Percentiles rank a stretch among this genome's conserved stretches.
phyloP scores from a whole-genome alignment of 2,113 vertebrate species.

The Lophochroa leadbeateri region DNA sequence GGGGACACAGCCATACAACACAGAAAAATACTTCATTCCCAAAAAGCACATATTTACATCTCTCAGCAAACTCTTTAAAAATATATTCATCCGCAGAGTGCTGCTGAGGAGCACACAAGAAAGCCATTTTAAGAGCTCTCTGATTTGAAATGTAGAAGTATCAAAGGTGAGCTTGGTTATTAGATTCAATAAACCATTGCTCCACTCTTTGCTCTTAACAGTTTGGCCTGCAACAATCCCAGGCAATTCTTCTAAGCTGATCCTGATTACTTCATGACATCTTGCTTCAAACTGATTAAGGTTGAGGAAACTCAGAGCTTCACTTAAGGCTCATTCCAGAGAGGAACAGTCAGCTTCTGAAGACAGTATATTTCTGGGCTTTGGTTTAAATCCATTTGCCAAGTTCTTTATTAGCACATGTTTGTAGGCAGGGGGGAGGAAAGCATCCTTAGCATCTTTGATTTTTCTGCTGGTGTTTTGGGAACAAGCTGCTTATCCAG shows the following conservation, averaged over 20 bases:
- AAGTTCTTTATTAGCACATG: neutral
- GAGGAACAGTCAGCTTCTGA: neutral
- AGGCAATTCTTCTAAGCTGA: neutral
- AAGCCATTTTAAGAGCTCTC: neutral
- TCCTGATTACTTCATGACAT: neutral
- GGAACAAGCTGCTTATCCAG: neutral
- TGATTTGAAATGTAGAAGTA: neutral
- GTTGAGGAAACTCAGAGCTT: neutral
- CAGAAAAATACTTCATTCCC: neutral
- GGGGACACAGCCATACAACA: neutral
- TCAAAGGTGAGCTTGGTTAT: neutral
- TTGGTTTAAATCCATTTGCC: neutral
- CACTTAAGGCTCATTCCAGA: neutral
- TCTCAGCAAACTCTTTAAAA: neutral
- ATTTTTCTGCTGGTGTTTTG: neutral
- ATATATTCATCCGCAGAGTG: neutral
- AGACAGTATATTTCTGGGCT: neutral
- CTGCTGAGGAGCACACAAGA: neutral
- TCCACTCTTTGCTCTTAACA: neutral
- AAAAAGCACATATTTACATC: neutral
- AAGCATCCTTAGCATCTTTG: neutral
- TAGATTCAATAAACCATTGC: neutral
- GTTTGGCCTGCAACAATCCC: constrained; percentile 6
- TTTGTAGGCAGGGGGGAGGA: neutral
- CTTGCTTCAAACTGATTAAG: neutral